Conservation (phyloP, 2,797 vertebrate species). For the Tapirus indicus region DNA sequence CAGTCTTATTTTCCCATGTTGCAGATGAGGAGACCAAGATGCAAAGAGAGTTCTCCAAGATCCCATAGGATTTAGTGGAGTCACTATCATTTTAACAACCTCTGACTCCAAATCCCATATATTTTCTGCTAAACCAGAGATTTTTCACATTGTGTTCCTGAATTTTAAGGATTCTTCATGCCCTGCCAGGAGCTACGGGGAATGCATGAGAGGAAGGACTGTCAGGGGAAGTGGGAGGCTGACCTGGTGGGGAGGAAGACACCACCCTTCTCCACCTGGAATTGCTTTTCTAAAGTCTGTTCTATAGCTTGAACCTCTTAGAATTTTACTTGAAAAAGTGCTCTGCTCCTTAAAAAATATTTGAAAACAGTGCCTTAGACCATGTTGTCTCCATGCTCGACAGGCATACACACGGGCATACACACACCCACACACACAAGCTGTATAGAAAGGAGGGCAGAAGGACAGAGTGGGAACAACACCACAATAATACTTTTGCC, state of each 20-base stretch:
- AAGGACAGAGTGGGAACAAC: rapidly evolving
- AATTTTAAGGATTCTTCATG: not conserved
- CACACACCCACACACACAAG: rapidly evolving
- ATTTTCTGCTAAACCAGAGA: not conserved
- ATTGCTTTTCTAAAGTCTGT: not conserved
- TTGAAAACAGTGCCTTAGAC: not conserved
- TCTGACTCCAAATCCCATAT: not conserved
- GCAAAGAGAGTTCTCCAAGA: rapidly evolving
- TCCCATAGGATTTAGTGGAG: too few species aligned
- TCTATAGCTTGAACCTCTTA: not conserved
- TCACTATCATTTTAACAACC: rapidly evolving
- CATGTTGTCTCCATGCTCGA: rapidly evolving
- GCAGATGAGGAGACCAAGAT: rapidly evolving
- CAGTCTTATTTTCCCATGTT: rapidly evolving
- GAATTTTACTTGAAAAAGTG: not conserved
- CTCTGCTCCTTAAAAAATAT: not conserved
- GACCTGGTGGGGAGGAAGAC: rapidly evolving
- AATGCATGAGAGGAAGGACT: rapidly evolving
- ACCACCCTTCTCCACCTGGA: rapidly evolving
- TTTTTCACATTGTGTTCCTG: not conserved
- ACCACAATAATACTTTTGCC: rapidly evolving
- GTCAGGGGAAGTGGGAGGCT: rapidly evolving
- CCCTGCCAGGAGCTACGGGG: rapidly evolving
- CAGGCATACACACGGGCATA: rapidly evolving
- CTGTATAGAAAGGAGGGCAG: rapidly evolving